A percentile compares a stretch with the other conserved stretches of the same genome.
Conservation (phyloP, 2,888 invertebrate species). For the Ernsta delagoae region DNA sequence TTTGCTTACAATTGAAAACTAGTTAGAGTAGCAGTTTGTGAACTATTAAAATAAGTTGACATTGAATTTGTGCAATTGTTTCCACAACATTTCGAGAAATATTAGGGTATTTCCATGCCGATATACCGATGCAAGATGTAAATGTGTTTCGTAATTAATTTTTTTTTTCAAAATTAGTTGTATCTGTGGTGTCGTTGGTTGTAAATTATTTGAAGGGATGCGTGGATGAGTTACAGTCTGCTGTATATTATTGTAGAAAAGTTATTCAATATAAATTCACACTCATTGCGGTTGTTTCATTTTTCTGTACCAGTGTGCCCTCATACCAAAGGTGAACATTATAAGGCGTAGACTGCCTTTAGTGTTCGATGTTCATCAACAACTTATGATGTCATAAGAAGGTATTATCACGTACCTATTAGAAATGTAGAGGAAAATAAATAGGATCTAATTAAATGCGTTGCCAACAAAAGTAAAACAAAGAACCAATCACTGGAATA, state of each 20-base stretch:
- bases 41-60: background rate
- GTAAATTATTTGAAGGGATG: slow-evolving; percentile 44
- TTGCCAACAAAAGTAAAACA: background rate
- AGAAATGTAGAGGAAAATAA: too few relatives aligned
- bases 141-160: slow-evolving; percentile 52
- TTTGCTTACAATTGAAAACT: slow-evolving; percentile 4
- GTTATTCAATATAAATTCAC: slow-evolving; percentile 83
- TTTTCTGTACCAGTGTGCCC: too few relatives aligned
- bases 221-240: slow-evolving; percentile 66
- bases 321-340: too few relatives aligned
- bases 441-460: too few relatives aligned
- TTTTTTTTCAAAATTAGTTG: slow-evolving; percentile 44
- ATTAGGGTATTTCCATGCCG: slow-evolving; percentile 56
- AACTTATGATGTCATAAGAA: too few relatives aligned
- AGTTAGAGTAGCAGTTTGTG: slow-evolving; percentile 35
- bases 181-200: slow-evolving; percentile 40
- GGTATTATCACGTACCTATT: too few relatives aligned
- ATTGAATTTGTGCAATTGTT: slow-evolving; percentile 27
- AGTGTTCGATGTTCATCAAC: too few relatives aligned
- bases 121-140: slow-evolving; percentile 52
- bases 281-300: slow-evolving; percentile 59
- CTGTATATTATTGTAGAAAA: slow-evolving; percentile 81
- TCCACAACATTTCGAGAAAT: slow-evolving; percentile 54
- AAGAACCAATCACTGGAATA: slow-evolving; percentile 42
- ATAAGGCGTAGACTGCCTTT: too few relatives aligned